phyloP scores from a whole-genome alignment of 2,797 vertebrate genomes.

The Melanotaenia boesemani region DNA sequence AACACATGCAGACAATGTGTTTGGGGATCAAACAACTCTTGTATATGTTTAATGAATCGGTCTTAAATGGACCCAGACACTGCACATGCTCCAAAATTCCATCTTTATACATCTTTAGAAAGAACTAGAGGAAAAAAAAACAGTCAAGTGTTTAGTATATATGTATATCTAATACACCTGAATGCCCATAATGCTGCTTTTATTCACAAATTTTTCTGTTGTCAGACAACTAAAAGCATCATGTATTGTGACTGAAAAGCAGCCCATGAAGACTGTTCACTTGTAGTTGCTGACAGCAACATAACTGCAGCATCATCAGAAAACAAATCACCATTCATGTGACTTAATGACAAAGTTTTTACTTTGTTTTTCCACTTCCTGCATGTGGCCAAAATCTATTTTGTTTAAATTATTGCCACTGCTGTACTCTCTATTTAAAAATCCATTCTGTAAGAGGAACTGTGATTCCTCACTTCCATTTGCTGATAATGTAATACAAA shows the following conservation, averaged over 20 bases:
- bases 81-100: not conserved
- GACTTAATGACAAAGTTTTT: too few species aligned
- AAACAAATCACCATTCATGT: too few species aligned
- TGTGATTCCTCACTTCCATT: not conserved
- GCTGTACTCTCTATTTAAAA: not conserved
- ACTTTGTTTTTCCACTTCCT: too few species aligned
- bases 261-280: too few species aligned
- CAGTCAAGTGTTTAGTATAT: not conserved
- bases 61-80: not conserved
- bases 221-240: too few species aligned
- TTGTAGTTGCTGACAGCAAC: too few species aligned
- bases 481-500: not conserved
- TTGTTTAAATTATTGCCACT: not conserved
- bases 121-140: not conserved
- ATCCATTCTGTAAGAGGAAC: not conserved
- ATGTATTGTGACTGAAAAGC: too few species aligned
- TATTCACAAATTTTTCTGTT: too few species aligned
- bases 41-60: not conserved
- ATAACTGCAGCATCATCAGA: too few species aligned
- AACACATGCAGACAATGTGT: not conserved
- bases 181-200: not conserved
- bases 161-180: not conserved
- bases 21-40: not conserved
- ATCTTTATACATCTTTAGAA: not conserved
- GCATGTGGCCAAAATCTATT: not conserved